Base-by-base conservation (phyloP, 2,797 vertebrate species). In the Miichthys miiuy region DNA sequence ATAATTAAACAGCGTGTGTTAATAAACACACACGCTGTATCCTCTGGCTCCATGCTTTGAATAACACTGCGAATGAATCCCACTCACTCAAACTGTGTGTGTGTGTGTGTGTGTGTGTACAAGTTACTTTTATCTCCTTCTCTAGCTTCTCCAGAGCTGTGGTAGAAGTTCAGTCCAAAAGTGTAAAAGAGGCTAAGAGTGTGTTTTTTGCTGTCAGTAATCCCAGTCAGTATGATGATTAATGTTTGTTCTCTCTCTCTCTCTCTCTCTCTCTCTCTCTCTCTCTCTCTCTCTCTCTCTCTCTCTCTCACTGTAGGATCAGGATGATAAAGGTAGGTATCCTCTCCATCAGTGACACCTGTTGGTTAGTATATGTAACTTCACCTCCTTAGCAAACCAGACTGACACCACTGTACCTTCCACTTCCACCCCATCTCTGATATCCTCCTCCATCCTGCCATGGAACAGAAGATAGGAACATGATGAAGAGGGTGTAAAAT, bases 321-420 rank as follows among this genome's bases (percentile, higher is more conserved):
- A 89, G 44, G 93, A 93, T 41, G 92, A 94, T 56, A 93, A 90
- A 90, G 93, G 93, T 94, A 88, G 9, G 90, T 80, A 18, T 79
- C 56, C 20, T 60, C 20, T 34, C 25, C 61, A 27, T 81, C 48
- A 72, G 70, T 84, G 84, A 89, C 92, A 85, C 80, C 90, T 93
- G 68, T 84, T 93, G 93, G 84, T 84, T 73, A 79, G 17, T 55
- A 7, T 57, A 13, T 86, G 72, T 78, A 80, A 80, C 60, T 84
- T 54, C 70, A 80, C 25, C 34, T 70, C 42, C n/a, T 20, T 8
- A 44, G 30, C 44, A 68, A 38, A 20, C 0, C n/a, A 0, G 11
- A 46, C 16, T 38, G 6, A 46, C 52, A 16, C 44, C 1, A 11
- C 34, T 17, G 4, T 38, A 11, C 14, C 47, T 48, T 61, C 41